phyloP scores from a whole-genome alignment of 23 tunicate genomes.

The Diplosoma virens region DNA sequence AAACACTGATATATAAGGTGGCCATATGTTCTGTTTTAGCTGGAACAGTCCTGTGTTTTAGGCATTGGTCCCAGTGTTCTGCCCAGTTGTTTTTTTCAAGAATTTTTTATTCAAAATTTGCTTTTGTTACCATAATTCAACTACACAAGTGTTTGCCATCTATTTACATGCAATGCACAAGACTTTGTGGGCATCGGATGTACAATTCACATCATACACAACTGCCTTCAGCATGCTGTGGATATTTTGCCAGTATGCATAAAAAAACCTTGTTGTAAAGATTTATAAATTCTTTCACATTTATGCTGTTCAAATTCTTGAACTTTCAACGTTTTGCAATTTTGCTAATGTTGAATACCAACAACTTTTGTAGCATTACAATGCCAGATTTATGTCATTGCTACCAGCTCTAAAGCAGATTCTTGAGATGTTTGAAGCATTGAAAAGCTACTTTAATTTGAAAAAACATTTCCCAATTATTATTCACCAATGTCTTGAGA shows the following conservation, averaged over 20 bases:
- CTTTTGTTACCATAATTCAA: too few relatives aligned
- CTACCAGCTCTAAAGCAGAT: conserved; percentile 27
- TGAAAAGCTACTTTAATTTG: conserved; percentile 36
- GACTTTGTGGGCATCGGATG: conserved; percentile 36
- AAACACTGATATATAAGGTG: too few relatives aligned
- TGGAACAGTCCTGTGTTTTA: too few relatives aligned
- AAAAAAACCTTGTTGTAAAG: conserved; percentile 17
- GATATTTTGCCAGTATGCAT: conserved; percentile 31
- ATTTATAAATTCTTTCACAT: conserved; percentile 33
- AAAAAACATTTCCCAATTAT: conserved; percentile 39
- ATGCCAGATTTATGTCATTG: conserved; percentile 29
- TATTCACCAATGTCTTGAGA: conserved; percentile 24
- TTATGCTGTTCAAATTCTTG: background rate
- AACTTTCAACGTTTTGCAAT: conserved; percentile 11
- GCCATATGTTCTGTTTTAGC: too few relatives aligned
- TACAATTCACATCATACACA: conserved; percentile 48
- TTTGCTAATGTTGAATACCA: conserved; percentile 28
- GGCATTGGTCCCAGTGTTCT: too few relatives aligned
- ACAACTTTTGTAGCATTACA: conserved; percentile 26
- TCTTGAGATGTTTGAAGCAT: conserved; percentile 48
- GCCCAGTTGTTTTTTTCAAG: too few relatives aligned
- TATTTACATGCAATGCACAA: too few relatives aligned
- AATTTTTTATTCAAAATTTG: too few relatives aligned
- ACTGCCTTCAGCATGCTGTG: conserved; percentile 49
- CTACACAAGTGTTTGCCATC: too few relatives aligned